Evolutionary conservation across 2,797 vertebrate species (phyloP), one percentile per base, ranked within the genome.

Genomic region (Antennarius maculatus): DNA sequence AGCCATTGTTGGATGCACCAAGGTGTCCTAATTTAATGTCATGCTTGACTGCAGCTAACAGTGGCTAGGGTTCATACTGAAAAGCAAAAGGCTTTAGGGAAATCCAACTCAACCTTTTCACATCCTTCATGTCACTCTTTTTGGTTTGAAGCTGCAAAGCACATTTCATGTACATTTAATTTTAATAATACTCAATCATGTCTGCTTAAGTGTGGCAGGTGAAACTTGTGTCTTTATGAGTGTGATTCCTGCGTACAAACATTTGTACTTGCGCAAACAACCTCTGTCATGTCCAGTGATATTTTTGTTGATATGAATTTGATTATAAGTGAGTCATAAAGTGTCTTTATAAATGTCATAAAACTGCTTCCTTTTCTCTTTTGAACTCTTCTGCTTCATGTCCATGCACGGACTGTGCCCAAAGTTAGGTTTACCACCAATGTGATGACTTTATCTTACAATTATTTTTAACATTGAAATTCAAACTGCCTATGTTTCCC

Each of bases 21-120:
- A 90, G 82, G 88, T 88, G 62, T 88, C 76, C 77, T 92, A 90
- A 92, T 74, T 64, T 76, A 83, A 92, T 93, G 86, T 89, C 88
- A 91, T 42, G 88, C 88, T 89, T 82, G 83, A 77, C 81, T 91
- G 84, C 79, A 65, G 76, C 72, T 83, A 81, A 81, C 80, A 76
- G 88, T 81, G 84, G 69, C 82, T 79, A 74, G 79, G 81, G 82
- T 88, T 89, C 81, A 77, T 68, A 70, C 86, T 82, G 68, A 87
- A 79, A 76, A 80, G 71, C 85, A 83, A 64, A 81, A 69, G 67
- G 87, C 86, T 87, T 77, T 59, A 83, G 85, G 81, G 83, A 87
- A 72, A 57, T 74, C 51, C 50, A 67, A 63, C 72, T 77, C 84
- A 66, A 63, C 60, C 68, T 69, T 77, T 84, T 84, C 61, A 67